Evolutionary conservation across 2,113 vertebrate species (phyloP), one percentile per base, ranked within the genome.

Genomic region (Rhineura floridana): DNA sequence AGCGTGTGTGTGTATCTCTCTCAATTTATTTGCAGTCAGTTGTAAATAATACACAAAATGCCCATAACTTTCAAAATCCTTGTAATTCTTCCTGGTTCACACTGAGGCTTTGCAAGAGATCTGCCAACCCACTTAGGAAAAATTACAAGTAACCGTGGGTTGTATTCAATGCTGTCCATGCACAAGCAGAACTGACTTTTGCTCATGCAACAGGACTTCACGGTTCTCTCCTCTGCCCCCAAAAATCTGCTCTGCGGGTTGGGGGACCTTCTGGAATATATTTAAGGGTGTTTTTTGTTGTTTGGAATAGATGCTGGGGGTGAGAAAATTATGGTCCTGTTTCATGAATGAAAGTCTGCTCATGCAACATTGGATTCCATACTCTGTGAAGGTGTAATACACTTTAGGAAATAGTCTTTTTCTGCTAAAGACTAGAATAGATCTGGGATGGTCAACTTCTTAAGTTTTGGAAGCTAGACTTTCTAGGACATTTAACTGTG

Each of bases 1-100:
- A n/a, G n/a, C n/a, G 2, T 55, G 28, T 15, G 0, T 5, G 0
- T 33, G 0, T 67, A 81, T 0, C 2, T 52, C 36, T 84, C 67
- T 48, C 10, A n/a, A 28, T 52, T 72, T 72, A 44, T 44, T 82
- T n/a, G 30, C 21, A 17, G 15, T 0, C n/a, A 59, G 6, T 1
- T 0, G 42, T 4, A 81, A 55, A 0, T 30, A 25, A 23, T n/a
- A n/a, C n/a, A n/a, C n/a, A n/a, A n/a, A n/a, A n/a, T n/a, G n/a
- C n/a, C n/a, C n/a, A n/a, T n/a, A n/a, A n/a, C n/a, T n/a, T 52
- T 85, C 84, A 81, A 82, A 55, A 21, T 0, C 11, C 2, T 73
- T 44, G 9, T 39, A 9, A 28, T 69, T 6, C 10, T 59, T n/a
- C 12, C 44, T n/a, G 19, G 3, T 80, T 78, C 42, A 1, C 25